These are phyloP conservation scores for Thunnus albacares DNA, from an alignment of 2,797 vertebrate genomes.

Conservation along the genomic window DNA sequence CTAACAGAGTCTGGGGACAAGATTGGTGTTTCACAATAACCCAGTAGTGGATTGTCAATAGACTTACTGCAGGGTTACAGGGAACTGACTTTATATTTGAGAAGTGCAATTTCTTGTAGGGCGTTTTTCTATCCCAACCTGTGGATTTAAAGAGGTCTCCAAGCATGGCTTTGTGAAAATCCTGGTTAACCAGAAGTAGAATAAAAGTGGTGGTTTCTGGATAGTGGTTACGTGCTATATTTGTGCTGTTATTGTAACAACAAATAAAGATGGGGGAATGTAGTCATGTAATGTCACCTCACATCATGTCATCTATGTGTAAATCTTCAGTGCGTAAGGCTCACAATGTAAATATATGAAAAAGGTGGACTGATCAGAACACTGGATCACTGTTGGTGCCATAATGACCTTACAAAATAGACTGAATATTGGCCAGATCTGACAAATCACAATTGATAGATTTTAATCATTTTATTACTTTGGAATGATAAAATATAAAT, in stretches of 20 bases:
- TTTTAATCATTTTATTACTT: not conserved
- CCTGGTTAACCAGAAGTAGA: not conserved
- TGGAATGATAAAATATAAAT: not conserved
- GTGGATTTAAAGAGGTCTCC: not conserved
- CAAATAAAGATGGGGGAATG: not conserved
- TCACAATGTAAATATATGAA: not conserved
- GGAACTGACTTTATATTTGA: constrained; percentile 46
- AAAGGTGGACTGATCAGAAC: not conserved
- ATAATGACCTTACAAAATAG: not conserved
- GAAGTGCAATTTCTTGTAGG: constrained; percentile 38
- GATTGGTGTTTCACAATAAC: constrained; percentile 79
- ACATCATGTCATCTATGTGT: not conserved
- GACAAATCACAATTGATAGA: not conserved
- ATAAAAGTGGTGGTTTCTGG: constrained; percentile 1
- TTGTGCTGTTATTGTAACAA: not conserved
- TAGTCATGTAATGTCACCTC: not conserved
- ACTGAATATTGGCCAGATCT: not conserved
- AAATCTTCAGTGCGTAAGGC: not conserved
- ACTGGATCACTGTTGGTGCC: not conserved
- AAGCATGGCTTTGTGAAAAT: not conserved
- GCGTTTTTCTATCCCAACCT: constrained; percentile 23
- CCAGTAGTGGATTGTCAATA: constrained; percentile 51
- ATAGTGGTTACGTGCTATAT: not conserved
- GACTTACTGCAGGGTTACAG: constrained; percentile 38
- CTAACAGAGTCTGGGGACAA: constrained; percentile 69